Percentiles rank a stretch among this genome's conserved stretches.
These are phyloP conservation scores for Hyalella azteca DNA, from an alignment of 2,888 invertebrate genomes.

Conservation along the genomic window DNA sequence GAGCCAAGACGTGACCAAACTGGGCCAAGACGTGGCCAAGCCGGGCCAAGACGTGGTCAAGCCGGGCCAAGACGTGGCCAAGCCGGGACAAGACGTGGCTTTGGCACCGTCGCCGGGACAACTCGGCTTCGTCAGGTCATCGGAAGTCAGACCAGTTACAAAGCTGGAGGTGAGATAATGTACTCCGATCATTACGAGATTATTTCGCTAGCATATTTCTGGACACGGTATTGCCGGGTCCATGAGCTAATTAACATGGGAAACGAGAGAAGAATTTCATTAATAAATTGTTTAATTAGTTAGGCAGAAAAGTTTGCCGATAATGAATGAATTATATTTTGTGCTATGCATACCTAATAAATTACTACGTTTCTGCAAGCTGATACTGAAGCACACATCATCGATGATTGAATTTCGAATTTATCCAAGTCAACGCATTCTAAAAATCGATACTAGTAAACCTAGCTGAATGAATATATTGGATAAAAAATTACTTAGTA, in stretches of 20 bases:
- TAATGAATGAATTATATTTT: neutral
- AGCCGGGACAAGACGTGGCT: neutral
- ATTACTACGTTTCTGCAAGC: too few species aligned
- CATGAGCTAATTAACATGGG: neutral
- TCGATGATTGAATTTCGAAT: too few species aligned
- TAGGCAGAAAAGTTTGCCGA: neutral
- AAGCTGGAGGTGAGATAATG: slow-evolving; percentile 46
- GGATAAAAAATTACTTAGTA: neutral
- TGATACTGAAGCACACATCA: too few species aligned
- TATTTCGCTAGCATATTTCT: neutral
- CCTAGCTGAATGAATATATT: neutral
- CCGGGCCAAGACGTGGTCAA: too few species aligned
- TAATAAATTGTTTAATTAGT: neutral
- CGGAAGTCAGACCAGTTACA: slow-evolving; percentile 47
- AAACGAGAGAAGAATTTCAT: neutral
- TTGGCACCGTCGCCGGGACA: slow-evolving; percentile 43
- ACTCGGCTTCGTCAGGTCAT: slow-evolving; percentile 49
- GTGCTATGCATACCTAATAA: too few species aligned
- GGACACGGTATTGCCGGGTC: neutral
- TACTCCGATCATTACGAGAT: too few species aligned
- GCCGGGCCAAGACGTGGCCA: neutral
- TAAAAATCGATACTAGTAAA: too few species aligned
- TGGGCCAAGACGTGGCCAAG: too few species aligned
- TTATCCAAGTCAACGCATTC: too few species aligned
- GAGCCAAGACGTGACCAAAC: neutral